phyloP scores from a whole-genome alignment of 2,888 invertebrate species.

The Zootermopsis nevadensis region DNA sequence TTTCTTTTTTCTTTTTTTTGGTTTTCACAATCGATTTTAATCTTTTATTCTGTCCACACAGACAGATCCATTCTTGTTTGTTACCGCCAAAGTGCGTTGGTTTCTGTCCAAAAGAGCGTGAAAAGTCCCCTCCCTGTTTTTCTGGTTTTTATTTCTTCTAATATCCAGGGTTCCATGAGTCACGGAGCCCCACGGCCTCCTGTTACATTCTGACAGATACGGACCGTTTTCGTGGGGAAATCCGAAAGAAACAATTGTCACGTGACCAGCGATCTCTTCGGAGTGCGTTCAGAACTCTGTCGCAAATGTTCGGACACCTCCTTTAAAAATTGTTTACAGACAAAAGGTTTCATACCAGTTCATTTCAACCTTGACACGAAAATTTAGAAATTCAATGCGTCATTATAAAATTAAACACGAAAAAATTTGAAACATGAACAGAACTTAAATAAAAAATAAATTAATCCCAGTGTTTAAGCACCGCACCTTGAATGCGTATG shows the following conservation, averaged over 20 bases:
- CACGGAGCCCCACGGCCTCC: neutral
- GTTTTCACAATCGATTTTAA: constrained; percentile 31
- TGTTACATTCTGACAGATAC: neutral
- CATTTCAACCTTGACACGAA: too few species aligned
- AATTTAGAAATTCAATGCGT: too few species aligned
- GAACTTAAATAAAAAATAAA: too few species aligned
- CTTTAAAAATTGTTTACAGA: neutral
- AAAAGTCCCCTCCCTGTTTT: constrained; percentile 23
- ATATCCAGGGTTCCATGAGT: neutral
- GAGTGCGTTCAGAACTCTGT: too few species aligned
- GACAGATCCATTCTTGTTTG: constrained; percentile 1
- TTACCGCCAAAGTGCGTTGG: neutral
- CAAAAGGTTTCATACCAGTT: neutral
- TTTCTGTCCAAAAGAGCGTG: constrained; percentile 30
- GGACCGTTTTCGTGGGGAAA: neutral
- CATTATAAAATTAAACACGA: too few species aligned
- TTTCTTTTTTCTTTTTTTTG: neutral
- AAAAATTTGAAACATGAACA: too few species aligned
- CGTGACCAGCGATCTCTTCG: too few species aligned
- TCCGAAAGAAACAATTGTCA: neutral
- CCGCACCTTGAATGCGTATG: too few species aligned
- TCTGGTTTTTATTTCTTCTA: constrained; percentile 21
- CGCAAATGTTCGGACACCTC: neutral
- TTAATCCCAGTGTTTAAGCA: too few species aligned
- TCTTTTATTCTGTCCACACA: neutral